Evolutionary conservation across 2,113 vertebrate genomes (phyloP), one percentile per base, ranked within the genome.

Genomic region (Cyphomyrus plagiostoma): DNA sequence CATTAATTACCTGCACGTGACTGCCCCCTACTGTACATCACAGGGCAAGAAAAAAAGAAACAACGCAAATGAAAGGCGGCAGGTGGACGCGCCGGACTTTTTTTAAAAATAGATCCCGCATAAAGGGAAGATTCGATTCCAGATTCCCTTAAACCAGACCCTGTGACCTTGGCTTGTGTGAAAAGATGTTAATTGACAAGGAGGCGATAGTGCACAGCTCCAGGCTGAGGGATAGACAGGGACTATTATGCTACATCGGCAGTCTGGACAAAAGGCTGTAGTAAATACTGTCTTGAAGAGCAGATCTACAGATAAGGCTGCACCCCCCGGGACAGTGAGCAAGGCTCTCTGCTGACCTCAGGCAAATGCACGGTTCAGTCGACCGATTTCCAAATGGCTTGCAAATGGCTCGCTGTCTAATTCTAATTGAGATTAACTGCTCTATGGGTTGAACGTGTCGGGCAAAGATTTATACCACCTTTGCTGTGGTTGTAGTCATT

Each of bases 391-490:
- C 80, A 89, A 84, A 89, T 45, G 77, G 77, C 77, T 83, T 62
- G 52, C 48, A 82, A 84, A 89, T 89, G 80, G 15, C 88, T 45
- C 23, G 21, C 77, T 89, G 77, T 89, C 77, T 84, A 39, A 58
- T 89, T 58, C 88, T 89, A 89, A 89, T 84, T 84, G 74, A 89
- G 88, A 89, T 89, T 84, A 89, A 89, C 52, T 53, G 77, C 77
- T 84, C 77, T 45, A 89, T 84, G 21, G 74, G 88, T 89, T 52
- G 35, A 48, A 62, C 19, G 77, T 53, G 77, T 58, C 88, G 50
- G 50, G 88, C 88, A 42, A 42, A 89, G 77, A 89, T 89, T 89
- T 89, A 89, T 30, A 80, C 13, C 35, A 52, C 58, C 88, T 89
- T 56, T 46, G 88, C 77, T 84, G 88, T 56, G 88, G 50, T 84